A percentile compares a stretch with the other conserved stretches of the same genome.
These are phyloP conservation scores for Athene noctua DNA, from an alignment of 2,113 vertebrate genomes.

Conservation along the genomic window DNA sequence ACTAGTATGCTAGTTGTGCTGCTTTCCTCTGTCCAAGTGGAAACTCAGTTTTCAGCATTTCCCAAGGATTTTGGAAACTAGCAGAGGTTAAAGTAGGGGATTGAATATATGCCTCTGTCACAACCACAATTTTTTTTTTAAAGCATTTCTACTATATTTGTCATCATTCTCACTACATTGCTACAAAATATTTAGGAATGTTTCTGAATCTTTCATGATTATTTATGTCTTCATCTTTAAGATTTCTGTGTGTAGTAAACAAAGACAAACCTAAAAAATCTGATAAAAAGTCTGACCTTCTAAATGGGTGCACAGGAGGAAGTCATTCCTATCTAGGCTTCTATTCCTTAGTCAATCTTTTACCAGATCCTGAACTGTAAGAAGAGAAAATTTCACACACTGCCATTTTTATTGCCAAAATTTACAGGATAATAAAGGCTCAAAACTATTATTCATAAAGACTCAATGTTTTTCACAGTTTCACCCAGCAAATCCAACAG, in stretches of 20 bases:
- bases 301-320: conserved; percentile 71
- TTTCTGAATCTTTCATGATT: not conserved
- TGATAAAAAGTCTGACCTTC: conserved; percentile 59
- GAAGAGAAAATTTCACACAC: not conserved
- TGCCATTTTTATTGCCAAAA: not conserved
- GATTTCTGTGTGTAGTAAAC: not conserved
- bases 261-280: not conserved
- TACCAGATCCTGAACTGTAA: not conserved
- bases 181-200: not conserved
- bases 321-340: conserved; percentile 57
- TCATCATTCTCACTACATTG: not conserved
- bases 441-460: not conserved
- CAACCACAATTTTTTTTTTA: not conserved
- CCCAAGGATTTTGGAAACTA: not conserved
- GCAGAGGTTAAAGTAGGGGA: not conserved
- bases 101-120: not conserved
- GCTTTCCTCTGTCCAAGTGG: not conserved
- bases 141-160: not conserved
- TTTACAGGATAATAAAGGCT: not conserved
- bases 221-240: not conserved
- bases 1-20: not conserved
- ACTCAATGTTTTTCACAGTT: not conserved
- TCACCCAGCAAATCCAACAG: not conserved
- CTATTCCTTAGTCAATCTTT: not conserved
- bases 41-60: not conserved